Evolutionary conservation across 1,140 invertebrate species (phyloP), one percentile per base, ranked within the genome.

Genomic region (Artemia franciscana): DNA sequence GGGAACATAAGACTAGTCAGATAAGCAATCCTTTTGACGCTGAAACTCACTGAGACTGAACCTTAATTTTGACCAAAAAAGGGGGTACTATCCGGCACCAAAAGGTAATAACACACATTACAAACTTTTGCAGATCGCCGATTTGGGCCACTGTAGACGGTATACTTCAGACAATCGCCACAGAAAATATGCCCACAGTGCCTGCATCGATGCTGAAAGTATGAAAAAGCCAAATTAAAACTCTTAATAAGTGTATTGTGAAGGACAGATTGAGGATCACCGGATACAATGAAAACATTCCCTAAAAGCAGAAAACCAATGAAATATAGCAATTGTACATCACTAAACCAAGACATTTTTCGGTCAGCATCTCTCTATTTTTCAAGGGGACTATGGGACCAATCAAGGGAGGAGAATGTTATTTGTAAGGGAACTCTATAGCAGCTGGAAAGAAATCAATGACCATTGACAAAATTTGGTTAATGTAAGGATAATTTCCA

Each of bases 101-200:
- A 82, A 67, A 98, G 79, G 26, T 93, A 98, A 78, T 95, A 89
- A 77, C 94, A 98, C 61, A 97, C 90, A 75, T 88, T 82, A 79
- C 94, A 98, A 62, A 98, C 94, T 73, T 84, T 83, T 58, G 88
- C 86, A 58, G 82, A 80, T 68, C 86, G 78, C 66, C 83, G 78
- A 67, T 88, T 85, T 62, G 91, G 91, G 60, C 93, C 93, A 69
- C 86, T 87, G 65, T 78, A 76, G 62, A 97, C 90, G 39, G 77
- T 78, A 73, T 88, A 85, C 24, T 80, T 77, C 65, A 88, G 77
- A 76, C 93, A 98, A 67, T 82, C 79, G 60, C 75, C 74, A 77
- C 93, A 98, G 78, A 94, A 96, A 70, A 98, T 88, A 73, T 85
- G 84, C 39, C 93, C 92, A 77, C 92, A 97, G 75, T 96, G 92